Base-by-base conservation (phyloP, 2,888 invertebrate genomes). In the Alsophila aescularia region DNA sequence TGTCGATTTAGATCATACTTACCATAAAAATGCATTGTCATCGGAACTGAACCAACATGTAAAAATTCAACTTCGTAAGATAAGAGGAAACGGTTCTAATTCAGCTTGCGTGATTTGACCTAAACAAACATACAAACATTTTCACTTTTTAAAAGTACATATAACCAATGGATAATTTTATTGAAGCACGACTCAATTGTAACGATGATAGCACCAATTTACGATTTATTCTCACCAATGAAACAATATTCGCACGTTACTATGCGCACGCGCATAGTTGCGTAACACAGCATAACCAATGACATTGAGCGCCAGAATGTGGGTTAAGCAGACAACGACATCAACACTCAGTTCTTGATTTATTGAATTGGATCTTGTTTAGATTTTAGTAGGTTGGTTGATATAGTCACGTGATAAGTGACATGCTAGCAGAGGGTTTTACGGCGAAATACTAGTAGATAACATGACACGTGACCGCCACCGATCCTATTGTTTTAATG, bases 241-340 rank as follows among this genome's bases (percentile, higher is more conserved):
- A 29, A 43, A 49, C 41, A 53, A 29, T 21, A 43, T 27, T 50
- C 53, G 51, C 36, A 16, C 6, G 45, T 8, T 21, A n/a, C 16
- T 9, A 12, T 62, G 65, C 64, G 66, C 55, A 41, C 39, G 61
- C 64, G 61, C 67, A 62, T 39, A 45, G 48, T 62, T 59, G 39
- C 43, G 61, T 60, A 65, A 68, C 41, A 13, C 32, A 34, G 39
- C 60, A 58, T 62, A 63, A 64, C 57, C 52, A 53, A 31, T 58
- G 65, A 65, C 65, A 65, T 65, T 65, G 65, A 48, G 36, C 47
- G 50, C 9, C 36, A 24, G 45, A 41, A 52, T 52, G 42, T 56
- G 29, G 52, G 56, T 57, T 57, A 57, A 43, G 43, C 14, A 9
- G 24, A 37, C 34, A 41, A 32, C 12, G 24, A 37, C 34, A 41